Base-by-base conservation (phyloP, 2,113 vertebrate species). In the Oreotragus oreotragus region DNA sequence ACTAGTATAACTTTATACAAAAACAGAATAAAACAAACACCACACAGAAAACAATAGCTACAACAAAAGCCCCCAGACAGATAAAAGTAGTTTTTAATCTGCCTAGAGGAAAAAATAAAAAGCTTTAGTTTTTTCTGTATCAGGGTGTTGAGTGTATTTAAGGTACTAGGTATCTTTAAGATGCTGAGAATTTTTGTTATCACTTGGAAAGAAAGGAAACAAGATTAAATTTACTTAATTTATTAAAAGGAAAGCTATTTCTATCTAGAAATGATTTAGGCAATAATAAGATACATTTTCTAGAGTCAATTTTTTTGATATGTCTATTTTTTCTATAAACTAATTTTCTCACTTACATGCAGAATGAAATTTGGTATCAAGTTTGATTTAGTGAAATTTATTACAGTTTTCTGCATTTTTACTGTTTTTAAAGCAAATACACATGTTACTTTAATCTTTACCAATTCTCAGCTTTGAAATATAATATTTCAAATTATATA, bases 361-460 rank as follows among this genome's bases (percentile, higher is more conserved):
- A 70, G 10, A 36, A 14, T n/a, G 25, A 87, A 96, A 93, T 90
- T 92, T 81, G n/a, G 3, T 73, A 76, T 36, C 25, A 84, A n/a
- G 33, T 30, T 43, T 77, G 21, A 8, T 43, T 28, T n/a, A 58
- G 25, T 66, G 39, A 89, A 86, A 58, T 53, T 79, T 81, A 7
- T 11, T 94, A 6, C 88, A 39, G 17, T 62, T 57, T 92, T 91
- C 53, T 87, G 79, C 3, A 89, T 14, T 91, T 86, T 76, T 77
- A 53, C 2, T 33, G 1, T 73, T 70, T 88, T 88, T 91, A 5
- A 49, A 30, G 3, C 19, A 47, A 92, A 73, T 94, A 43, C 0
- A 80, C 84, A 64, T 64, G 36, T 60, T 84, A 84, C 33, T 95
- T 91, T 96, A 85, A 60, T 62, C 55, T 95, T 96, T 92, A 51